Conservation (phyloP, 2,797 vertebrate species). For the Lindbergichthys nudifrons region DNA sequence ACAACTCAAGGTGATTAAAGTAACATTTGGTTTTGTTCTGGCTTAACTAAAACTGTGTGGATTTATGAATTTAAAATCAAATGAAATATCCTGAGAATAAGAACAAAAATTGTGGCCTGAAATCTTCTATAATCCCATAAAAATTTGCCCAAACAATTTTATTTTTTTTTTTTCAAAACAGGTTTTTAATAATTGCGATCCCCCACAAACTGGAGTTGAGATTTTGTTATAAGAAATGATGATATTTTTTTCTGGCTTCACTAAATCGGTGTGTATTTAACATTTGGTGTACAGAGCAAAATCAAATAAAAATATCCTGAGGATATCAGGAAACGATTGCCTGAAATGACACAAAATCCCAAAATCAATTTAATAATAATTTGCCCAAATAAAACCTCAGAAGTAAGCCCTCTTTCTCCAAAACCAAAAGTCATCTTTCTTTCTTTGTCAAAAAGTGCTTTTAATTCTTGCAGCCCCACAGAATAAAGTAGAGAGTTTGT, state of each 20-base stretch:
- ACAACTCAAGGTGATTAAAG: background rate
- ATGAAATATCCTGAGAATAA: background rate
- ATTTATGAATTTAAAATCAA: background rate
- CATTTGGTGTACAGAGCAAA: too few species aligned
- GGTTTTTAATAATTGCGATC: too few species aligned
- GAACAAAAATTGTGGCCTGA: background rate
- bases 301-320: too few species aligned
- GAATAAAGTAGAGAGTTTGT: background rate
- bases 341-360: too few species aligned
- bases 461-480: background rate
- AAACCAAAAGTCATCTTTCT: background rate
- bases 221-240: too few species aligned
- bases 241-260: too few species aligned
- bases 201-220: too few species aligned
- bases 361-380: too few species aligned
- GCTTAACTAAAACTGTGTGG: background rate
- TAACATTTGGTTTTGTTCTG: background rate
- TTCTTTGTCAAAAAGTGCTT: background rate
- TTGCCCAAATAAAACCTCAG: too few species aligned
- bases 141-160: background rate
- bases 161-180: background rate
- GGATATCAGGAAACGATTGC: too few species aligned
- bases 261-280: too few species aligned
- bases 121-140: background rate
- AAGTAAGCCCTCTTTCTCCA: too few species aligned